Evolutionary conservation across 2,113 vertebrate species (phyloP).

Genomic region (Strigops habroptila): DNA sequence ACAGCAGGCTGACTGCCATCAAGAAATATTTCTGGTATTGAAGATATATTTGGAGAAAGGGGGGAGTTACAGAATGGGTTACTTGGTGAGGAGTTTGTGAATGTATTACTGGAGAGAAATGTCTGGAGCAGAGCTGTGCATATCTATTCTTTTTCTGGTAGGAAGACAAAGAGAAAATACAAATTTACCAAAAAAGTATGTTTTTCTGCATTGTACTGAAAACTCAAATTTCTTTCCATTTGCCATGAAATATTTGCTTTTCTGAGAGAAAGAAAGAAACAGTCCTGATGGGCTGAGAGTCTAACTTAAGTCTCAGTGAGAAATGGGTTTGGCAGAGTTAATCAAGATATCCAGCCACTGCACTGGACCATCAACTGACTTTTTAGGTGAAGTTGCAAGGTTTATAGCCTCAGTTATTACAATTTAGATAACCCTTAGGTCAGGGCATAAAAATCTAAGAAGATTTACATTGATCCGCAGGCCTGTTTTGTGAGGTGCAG

Average conservation of each 20-base stretch:
- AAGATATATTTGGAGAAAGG: background rate
- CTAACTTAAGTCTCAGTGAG: background rate
- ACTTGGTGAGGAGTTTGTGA: background rate
- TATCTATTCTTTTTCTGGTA: background rate
- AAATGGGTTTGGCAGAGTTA: background rate
- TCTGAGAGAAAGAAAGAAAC: background rate
- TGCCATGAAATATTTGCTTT: slow-evolving; percentile 26
- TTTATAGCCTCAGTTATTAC: background rate
- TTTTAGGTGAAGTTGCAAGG: background rate
- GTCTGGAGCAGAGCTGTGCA: background rate
- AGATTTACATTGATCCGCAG: background rate
- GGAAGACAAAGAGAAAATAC: background rate
- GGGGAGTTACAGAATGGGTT: background rate
- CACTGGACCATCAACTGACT: background rate
- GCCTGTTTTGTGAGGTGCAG: background rate
- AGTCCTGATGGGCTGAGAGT: background rate
- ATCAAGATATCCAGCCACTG: background rate
- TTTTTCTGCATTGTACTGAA: background rate
- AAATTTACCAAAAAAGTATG: background rate
- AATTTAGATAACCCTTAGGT: background rate
- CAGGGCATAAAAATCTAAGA: background rate
- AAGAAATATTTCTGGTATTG: background rate
- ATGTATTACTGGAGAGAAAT: background rate
- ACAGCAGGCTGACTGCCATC: background rate
- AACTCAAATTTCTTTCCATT: background rate